A percentile compares a stretch with the other conserved stretches of the same genome.
Evolutionary conservation across 2,113 vertebrate genomes (phyloP).

Genomic region (Halichoerus grypus): DNA sequence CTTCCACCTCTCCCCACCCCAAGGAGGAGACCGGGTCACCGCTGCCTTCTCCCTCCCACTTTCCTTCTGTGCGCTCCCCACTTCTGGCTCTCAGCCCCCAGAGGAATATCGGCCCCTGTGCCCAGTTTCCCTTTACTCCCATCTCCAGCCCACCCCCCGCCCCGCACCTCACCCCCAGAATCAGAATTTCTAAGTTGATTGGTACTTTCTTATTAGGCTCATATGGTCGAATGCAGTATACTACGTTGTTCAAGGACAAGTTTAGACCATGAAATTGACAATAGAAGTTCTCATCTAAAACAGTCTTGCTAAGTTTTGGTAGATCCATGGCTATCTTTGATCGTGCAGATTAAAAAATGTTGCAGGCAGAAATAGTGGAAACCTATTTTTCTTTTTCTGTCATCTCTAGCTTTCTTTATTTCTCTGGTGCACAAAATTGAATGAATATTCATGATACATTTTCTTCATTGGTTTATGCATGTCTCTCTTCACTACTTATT

Average conservation of each 20-base stretch:
- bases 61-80: background rate
- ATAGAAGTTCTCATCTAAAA: background rate
- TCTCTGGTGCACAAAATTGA: background rate
- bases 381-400: background rate
- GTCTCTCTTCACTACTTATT: background rate
- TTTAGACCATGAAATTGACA: constrained; percentile 2
- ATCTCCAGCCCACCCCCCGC: background rate
- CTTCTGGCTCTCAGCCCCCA: background rate
- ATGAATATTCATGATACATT: background rate
- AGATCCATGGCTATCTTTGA: background rate
- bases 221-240: background rate
- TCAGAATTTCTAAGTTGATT: background rate
- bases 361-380: background rate
- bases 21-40: background rate
- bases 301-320: background rate
- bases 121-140: background rate
- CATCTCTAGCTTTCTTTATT: background rate
- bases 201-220: background rate
- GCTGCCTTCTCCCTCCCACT: background rate
- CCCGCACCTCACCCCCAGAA: background rate
- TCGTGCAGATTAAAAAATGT: background rate
- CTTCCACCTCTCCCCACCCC: background rate
- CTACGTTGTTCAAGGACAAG: background rate
- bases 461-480: background rate
- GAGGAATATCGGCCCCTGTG: background rate